Conservation (phyloP, 2,888 invertebrate species). For the Hypolimnas misippus region DNA sequence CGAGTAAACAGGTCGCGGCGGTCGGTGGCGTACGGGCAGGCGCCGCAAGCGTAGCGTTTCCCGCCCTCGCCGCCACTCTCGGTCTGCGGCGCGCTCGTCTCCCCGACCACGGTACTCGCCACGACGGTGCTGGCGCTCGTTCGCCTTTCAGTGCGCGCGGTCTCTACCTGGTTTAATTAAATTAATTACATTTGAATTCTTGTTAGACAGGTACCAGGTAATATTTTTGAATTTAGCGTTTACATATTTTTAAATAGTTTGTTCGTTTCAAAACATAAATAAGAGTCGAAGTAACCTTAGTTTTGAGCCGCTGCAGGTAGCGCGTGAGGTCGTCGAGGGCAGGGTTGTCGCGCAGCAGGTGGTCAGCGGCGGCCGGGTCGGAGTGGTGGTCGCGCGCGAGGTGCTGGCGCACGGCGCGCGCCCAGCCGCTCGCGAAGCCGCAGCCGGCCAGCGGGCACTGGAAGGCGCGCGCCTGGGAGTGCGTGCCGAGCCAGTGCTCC, state of each 20-base stretch:
- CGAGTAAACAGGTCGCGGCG: constrained; percentile 95
- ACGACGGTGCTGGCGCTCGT: constrained; percentile 39
- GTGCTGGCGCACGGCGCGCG: constrained; percentile 89
- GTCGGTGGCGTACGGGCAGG: constrained; percentile 96
- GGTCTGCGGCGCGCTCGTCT: constrained; percentile 45
- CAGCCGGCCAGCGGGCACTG: constrained; percentile 87
- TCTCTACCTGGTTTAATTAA: constrained; percentile 64
- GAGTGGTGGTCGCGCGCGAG: constrained; percentile 89
- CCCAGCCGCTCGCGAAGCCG: constrained; percentile 90
- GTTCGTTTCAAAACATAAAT: too few species aligned
- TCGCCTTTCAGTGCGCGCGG: constrained; percentile 62
- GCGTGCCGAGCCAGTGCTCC: constrained; percentile 90
- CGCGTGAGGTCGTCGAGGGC: constrained; percentile 89
- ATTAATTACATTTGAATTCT: neutral
- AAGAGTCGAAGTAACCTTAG: too few species aligned
- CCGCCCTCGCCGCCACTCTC: constrained; percentile 49
- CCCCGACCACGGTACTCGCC: constrained; percentile 35
- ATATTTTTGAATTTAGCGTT: too few species aligned
- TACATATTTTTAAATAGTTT: too few species aligned
- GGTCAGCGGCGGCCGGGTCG: constrained; percentile 85
- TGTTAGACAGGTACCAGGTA: too few species aligned
- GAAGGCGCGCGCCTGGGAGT: constrained; percentile 87
- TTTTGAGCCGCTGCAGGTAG: constrained; percentile 87
- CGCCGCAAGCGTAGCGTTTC: constrained; percentile 93
- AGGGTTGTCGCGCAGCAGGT: constrained; percentile 88